Base-by-base conservation (phyloP, 2,797 vertebrate species). In the Vespertilio murinus region DNA sequence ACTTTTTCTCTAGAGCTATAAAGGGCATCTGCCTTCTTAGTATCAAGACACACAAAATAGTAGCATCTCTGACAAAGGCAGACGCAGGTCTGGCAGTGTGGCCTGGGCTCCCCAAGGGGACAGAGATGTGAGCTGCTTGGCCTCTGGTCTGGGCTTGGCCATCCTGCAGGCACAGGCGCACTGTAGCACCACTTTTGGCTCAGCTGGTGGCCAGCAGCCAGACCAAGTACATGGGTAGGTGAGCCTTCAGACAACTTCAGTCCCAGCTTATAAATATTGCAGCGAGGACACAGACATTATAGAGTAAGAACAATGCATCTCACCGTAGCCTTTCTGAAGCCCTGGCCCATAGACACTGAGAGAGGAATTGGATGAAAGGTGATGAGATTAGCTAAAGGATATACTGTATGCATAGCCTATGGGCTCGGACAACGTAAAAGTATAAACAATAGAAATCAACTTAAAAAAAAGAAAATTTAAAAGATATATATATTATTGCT, bases 1-100 rank as follows among this genome's bases (percentile, higher is more conserved):
- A 84, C 42, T 89, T 80, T 75, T 73, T 90, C n/a, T 67, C 67
- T 88, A 11, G 64, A 71, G 25, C 64, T 75, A 82, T 94, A 80
- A 94, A 94, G 92, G 90, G 95, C 88, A 87, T 94, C 97, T 94
- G 93, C 94, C 61, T 96, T 93, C 77, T 73, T 42, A 88, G 85
- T 78, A 69, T 86, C 71, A 88, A 93, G 95, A 97, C 97, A 92
- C 70, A 75, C 13, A 40, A 42, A 69, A 94, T 95, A 96, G 96
- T 93, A 61, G 90, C 77, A 71, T 30, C 67, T 64, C 2, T n/a
- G 47, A 11, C 54, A 93, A 97, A 95, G 52, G 8, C 20, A 54
- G 52, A 54, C 20, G 0, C 52, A 54, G 28, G 82, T 92, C 94
- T 95, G 78, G 73, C 33, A 2, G 4, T 80, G 83, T 84, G 80